Evolutionary conservation across 2,797 vertebrate species (phyloP).

Genomic region (Lacerta bilineata): DNA sequence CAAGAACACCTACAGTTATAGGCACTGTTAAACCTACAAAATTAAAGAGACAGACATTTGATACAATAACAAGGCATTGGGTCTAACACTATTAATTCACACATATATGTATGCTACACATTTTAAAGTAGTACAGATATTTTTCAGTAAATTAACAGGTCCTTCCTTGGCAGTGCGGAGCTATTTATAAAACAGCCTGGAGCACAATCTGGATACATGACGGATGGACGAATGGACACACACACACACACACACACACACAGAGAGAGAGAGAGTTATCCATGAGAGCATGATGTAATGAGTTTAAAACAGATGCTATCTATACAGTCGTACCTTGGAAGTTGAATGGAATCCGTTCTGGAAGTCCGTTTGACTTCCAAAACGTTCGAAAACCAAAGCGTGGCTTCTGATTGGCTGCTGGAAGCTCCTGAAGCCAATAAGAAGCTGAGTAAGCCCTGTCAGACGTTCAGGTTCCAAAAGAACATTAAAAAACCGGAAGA

Average conservation of each 20-base stretch:
- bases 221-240: too few species aligned
- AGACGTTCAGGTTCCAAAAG: too few species aligned
- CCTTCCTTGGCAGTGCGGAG: not conserved
- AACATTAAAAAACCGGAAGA: too few species aligned
- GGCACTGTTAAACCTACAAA: conserved; percentile 32
- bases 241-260: not conserved
- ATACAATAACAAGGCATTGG: conserved; percentile 31
- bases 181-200: not conserved
- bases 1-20: not conserved
- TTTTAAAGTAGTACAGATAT: not conserved
- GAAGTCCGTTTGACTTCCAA: too few species aligned
- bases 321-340: too few species aligned
- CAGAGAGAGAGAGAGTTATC: not conserved
- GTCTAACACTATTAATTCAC: not conserved
- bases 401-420: too few species aligned
- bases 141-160: not conserved
- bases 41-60: conserved; percentile 36
- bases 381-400: too few species aligned
- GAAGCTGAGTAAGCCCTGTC: too few species aligned
- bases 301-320: not conserved
- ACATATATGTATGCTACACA: not conserved
- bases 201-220: not conserved
- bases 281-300: not conserved
- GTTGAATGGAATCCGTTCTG: too few species aligned
- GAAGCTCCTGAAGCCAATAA: too few species aligned